Evolutionary conservation across 1,140 invertebrate species (phyloP), one percentile per base, ranked within the genome.

Genomic region (Drosophila pseudoobscura): DNA sequence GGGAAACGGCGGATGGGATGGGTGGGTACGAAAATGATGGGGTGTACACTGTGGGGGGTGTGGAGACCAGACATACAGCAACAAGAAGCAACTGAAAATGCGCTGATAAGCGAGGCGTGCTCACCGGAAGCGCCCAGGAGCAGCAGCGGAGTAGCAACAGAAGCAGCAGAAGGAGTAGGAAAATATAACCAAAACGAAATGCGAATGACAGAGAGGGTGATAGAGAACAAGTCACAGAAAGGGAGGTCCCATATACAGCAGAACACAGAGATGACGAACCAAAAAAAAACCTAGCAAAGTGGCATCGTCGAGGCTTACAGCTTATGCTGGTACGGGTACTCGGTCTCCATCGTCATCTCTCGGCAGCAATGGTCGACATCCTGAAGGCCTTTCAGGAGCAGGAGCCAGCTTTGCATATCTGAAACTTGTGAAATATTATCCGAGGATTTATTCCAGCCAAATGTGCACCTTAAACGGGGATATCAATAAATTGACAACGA

Each of bases 31-130:
- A 35, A 11, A 3, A 11, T 35, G 31, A 11, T 35, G 31, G 31
- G 20, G 11, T 5, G 62, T 31, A 8, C 29, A 8, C 29, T 17
- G 24, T 39, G 26, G 24, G 9, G 43, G 11, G 20, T 13, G 9
- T 13, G 24, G 31, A 35, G 22, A 20, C 8, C 9, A 13, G 57
- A 15, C 24, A 46, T 31, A 41, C 31, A 35, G 41, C 53, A 31
- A 39, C 58, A 41, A 58, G 52, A 53, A 76, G 65, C 45, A 82
- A 72, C 83, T 78, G 82, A 71, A 78, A 85, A 87, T 82, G 56
- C 78, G 78, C 78, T 82, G 82, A 87, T 87, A 87, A 88, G 83
- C 62, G 75, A 80, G 82, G 78, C 78, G 78, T 82, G 64, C 70
- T 65, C 75, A 82, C 70, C 83, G 82, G 83, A 87, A 78, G 64